Evolutionary conservation across 2,888 invertebrate genomes (phyloP).

Genomic region (Pardosa pseudoannulata): DNA sequence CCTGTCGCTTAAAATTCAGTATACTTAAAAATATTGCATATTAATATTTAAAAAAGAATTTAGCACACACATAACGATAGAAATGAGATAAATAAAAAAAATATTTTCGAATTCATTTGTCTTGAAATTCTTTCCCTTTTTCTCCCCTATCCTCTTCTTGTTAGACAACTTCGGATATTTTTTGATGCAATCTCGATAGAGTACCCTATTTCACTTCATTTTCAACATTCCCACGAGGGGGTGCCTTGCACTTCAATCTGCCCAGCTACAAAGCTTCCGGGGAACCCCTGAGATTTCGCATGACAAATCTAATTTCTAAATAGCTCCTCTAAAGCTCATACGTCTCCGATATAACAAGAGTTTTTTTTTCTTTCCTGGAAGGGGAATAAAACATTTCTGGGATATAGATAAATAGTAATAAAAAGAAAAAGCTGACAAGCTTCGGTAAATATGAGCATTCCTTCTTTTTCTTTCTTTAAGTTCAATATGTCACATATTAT

Average conservation of each 20-base stretch:
- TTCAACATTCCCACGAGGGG: background rate
- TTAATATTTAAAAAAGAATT: too few species aligned
- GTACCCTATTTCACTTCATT: background rate
- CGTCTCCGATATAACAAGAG: background rate
- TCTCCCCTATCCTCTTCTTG: background rate
- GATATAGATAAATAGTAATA: background rate
- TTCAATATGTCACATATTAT: background rate
- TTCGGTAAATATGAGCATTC: background rate
- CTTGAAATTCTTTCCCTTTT: too few species aligned
- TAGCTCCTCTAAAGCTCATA: background rate
- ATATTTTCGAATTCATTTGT: too few species aligned
- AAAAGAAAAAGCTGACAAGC: background rate
- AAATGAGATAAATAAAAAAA: too few species aligned
- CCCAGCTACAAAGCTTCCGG: background rate
- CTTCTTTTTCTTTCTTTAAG: too few species aligned
- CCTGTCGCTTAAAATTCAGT: too few species aligned
- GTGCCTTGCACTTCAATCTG: background rate
- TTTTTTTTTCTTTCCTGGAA: background rate
- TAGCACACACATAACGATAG: too few species aligned
- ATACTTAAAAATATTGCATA: too few species aligned
- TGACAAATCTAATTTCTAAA: slow-evolving; percentile 4
- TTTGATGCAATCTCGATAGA: background rate
- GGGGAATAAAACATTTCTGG: background rate
- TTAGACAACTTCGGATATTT: background rate
- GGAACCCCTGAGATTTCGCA: background rate